Conservation (phyloP, 2,797 vertebrate genomes). For the Myotis daubentonii region DNA sequence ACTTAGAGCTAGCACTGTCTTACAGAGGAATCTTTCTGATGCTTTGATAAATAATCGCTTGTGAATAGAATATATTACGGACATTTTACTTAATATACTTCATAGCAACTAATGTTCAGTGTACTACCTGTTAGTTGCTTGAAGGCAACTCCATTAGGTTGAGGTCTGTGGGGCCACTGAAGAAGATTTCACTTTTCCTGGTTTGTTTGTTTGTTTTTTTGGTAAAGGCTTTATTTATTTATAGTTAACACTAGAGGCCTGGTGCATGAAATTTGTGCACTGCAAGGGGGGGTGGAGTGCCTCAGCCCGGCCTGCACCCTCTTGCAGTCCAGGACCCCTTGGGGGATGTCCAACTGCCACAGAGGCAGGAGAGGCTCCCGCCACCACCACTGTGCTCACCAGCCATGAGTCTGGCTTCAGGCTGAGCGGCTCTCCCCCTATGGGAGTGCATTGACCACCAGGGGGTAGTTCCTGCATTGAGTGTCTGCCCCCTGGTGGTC, state of each 20-base stretch:
- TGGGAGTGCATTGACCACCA: no score
- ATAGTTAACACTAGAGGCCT: not conserved
- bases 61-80: not conserved
- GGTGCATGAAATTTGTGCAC: no score
- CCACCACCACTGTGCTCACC: no score
- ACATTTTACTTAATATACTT: constrained; percentile 11
- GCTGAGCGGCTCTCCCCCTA: no score
- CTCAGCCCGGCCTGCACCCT: no score
- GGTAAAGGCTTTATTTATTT: constrained; percentile 1
- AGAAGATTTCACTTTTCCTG: not conserved
- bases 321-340: no score
- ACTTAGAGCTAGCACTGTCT: not conserved
- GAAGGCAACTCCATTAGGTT: not conserved
- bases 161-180: not conserved
- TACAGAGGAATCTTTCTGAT: not conserved
- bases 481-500: no score
- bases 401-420: no score
- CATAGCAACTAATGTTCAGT: not conserved
- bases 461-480: no score
- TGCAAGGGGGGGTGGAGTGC: no score
- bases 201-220: not conserved
- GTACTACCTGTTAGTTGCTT: not conserved
- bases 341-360: no score
- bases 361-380: no score
- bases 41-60: not conserved